Evolutionary conservation across 92 coral and sea anemone species (phyloP), one percentile per base, ranked within the genome.

Genomic region (Zoanthus gigantus): DNA sequence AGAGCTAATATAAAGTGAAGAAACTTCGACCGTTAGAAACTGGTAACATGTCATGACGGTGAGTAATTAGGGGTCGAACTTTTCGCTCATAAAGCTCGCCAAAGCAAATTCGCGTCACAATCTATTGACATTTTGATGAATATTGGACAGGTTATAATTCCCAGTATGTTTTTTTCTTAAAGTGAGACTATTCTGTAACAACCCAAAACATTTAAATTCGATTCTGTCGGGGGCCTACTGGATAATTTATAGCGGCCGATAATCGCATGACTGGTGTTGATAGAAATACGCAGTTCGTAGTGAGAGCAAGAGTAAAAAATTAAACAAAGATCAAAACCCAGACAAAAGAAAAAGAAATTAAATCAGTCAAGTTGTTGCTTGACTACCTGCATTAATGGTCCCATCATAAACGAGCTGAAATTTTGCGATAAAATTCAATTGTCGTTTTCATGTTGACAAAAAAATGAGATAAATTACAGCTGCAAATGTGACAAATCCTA

Each of bases 281-380:
- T 18, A 11, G 74, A 69, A 34, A 29, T 30, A 31, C 12, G 30
- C 12, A 69, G 30, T 14, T 5, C 17, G 7, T 1, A 30, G 28
- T 23, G 37, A 8, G 72, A 11, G 10, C 32, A 30, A 67, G 72
- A 67, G 12, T 67, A 67, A 16, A 34, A 67, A 67, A 67, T 67
- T 67, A 34, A 67, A 30, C 72, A 69, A 30, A 69, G 31, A 30
- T 34, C 14, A 69, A 4, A 30, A 69, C 42, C 9, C 74, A 69
- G 74, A 28, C 74, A 29, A 7, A 69, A 69, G 16, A 63, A 75
- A 77, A 6, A 77, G 23, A 13, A 52, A 29, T 53, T 50, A 50
- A 77, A 77, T 77, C 82, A 77, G 67, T 54, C 17, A 46, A 52
- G 46, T 31, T 77, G 29, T 54, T 77, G 48, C 82, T 29, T 30